Evolutionary conservation across 1,140 invertebrate species (phyloP), one percentile per base, ranked within the genome.

Genomic region (Globodera ellingtonae): DNA sequence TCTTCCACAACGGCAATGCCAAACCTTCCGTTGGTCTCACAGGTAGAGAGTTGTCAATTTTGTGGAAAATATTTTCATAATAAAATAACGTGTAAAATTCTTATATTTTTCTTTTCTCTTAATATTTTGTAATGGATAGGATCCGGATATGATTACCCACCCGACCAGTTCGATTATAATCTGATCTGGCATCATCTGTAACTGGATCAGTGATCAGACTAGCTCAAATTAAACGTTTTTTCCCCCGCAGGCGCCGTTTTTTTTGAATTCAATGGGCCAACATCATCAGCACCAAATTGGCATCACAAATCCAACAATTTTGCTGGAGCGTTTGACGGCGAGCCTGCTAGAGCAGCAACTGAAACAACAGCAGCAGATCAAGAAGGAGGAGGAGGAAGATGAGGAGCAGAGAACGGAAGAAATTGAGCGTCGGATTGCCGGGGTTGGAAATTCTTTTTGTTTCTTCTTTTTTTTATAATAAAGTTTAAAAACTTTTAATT

Each of bases 271-370:
- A 70, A n/a, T 70, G 8, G 67, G 8, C 18, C 67, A 15, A 10
- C 35, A 47, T 10, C 67, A 70, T 4, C 67, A 44, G 35, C 67
- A 47, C 5, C 67, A 47, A 13, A 35, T 47, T 44, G 67, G 35
- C 24, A 18, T 10, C 35, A 70, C 67, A 62, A 62, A 62, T 18
- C 56, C 67, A 10, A 70, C 67, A 35, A 13, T 70, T 24, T 47
- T 70, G 67, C 67, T 70, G 9, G 67, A 70, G n/a, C 67, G 67
- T 13, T 47, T 70, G 35, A 70, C 67, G 10, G 67, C 67, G 2
- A 70, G 35, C 46, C n/a, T 70, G n/a, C 35, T 70, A 21, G 67
- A 47, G 46, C 67, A 70, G 67, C 67, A 70, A 47, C 24, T 70
- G 24, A 70, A 70, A 0, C 67, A 70, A 6, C 67, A 70, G 56